Percentiles rank a stretch among this genome's conserved stretches.
phyloP scores from a whole-genome alignment of 2,797 vertebrate species.

The Phoxinus dragarum region DNA sequence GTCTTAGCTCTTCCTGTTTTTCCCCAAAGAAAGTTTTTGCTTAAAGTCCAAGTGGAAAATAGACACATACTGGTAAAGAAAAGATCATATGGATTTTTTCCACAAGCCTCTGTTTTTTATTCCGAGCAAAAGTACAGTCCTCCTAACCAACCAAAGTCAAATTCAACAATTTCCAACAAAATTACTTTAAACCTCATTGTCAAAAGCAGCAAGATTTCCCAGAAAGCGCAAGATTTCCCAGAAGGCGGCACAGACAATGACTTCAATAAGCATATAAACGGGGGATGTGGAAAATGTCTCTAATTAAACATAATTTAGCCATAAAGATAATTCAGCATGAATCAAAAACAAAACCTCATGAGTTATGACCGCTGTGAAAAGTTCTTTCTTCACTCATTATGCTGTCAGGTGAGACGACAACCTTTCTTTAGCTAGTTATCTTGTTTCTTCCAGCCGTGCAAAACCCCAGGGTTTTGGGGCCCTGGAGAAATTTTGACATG shows the following conservation, averaged over 20 bases:
- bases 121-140: background rate
- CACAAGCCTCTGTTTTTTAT: slow-evolving; percentile 23
- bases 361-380: slow-evolving; percentile 38
- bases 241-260: slow-evolving; percentile 29
- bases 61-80: background rate
- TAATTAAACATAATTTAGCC: slow-evolving; percentile 52
- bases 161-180: slow-evolving; percentile 12
- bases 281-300: slow-evolving; percentile 44
- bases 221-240: slow-evolving; percentile 2
- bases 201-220: slow-evolving; percentile 9
- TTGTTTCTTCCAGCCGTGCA: background rate
- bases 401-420: background rate
- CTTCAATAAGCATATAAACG: slow-evolving; percentile 51
- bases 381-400: background rate
- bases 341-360: slow-evolving; percentile 30
- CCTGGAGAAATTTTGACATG: no score
- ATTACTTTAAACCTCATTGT: slow-evolving; percentile 16
- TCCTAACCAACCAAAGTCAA: background rate
- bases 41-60: background rate
- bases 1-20: background rate
- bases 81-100: background rate
- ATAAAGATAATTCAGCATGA: slow-evolving; percentile 51
- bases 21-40: background rate
- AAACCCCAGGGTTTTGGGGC: background rate
- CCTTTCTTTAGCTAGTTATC: background rate